phyloP scores from a whole-genome alignment of 2,113 vertebrate genomes.

The Crotalus horridus region DNA sequence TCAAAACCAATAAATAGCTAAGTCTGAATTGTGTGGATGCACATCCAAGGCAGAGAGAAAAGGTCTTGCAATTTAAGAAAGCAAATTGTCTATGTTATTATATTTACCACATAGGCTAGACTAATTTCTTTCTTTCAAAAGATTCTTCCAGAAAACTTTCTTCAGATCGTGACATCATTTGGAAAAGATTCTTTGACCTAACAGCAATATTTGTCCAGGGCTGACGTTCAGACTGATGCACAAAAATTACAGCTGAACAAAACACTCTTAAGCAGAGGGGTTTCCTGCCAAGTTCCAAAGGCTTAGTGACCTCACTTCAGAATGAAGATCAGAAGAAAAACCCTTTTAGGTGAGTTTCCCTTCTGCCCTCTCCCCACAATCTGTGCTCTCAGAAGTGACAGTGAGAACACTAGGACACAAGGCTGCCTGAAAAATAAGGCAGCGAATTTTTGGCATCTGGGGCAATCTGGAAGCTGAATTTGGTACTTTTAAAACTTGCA shows the following conservation, averaged over 20 bases:
- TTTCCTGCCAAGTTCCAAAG: not conserved
- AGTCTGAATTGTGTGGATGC: not conserved
- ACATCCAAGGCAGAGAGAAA: not conserved
- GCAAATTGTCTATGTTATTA: not conserved
- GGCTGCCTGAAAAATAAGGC: not conserved
- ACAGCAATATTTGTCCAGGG: not conserved
- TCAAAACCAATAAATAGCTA: not conserved
- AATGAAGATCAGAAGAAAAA: not conserved
- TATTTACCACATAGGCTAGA: not conserved
- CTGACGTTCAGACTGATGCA: not conserved
- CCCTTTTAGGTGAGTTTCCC: not conserved
- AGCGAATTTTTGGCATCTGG: not conserved
- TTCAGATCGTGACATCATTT: not conserved
- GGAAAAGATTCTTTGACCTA: not conserved
- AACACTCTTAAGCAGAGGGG: not conserved
- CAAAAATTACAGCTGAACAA: not conserved
- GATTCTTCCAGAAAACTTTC: not conserved
- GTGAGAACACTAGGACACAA: not conserved
- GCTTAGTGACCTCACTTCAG: not conserved
- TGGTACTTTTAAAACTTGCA: not conserved
- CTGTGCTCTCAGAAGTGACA: not conserved
- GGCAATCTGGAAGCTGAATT: not conserved
- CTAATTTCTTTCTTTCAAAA: not conserved
- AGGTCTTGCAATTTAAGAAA: not conserved
- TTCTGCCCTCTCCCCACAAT: not conserved